Evolutionary conservation across 2,888 invertebrate genomes (phyloP).

Genomic region (Melanotus villosus): DNA sequence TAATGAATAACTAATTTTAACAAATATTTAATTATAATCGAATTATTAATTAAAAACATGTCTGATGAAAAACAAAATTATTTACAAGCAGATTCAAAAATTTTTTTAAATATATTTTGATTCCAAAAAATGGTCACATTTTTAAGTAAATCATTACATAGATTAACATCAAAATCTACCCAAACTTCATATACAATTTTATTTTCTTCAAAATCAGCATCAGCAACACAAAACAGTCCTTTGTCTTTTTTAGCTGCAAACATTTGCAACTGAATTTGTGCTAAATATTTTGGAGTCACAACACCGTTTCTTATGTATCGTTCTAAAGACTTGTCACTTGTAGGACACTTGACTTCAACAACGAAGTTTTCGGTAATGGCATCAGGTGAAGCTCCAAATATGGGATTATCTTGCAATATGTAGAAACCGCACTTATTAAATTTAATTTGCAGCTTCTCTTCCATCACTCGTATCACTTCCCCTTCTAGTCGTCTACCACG

Average conservation of each 20-base stretch:
- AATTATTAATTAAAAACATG: too few relatives aligned
- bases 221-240: slow-evolving; percentile 50
- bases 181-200: too few relatives aligned
- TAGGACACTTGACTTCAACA: slow-evolving; percentile 56
- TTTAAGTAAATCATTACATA: too few relatives aligned
- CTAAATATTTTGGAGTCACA: slow-evolving; percentile 37
- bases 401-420: neutral
- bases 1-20: too few relatives aligned
- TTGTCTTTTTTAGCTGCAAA: slow-evolving; percentile 35
- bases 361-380: slow-evolving; percentile 26
- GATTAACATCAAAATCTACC: too few relatives aligned
- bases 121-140: too few relatives aligned
- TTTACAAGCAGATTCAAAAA: too few relatives aligned
- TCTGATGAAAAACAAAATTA: too few relatives aligned
- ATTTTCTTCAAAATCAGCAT: too few relatives aligned
- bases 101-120: too few relatives aligned
- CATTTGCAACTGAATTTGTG: slow-evolving; percentile 50
- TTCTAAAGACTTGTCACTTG: slow-evolving; percentile 35
- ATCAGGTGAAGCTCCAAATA: slow-evolving; percentile 54
- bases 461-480: slow-evolving; percentile 42
- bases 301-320: slow-evolving; percentile 46
- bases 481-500: slow-evolving; percentile 51
- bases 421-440: neutral
- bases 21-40: too few relatives aligned
- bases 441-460: slow-evolving; percentile 45